A percentile compares a stretch with the other conserved stretches of the same genome.
Conservation (phyloP, 2,797 vertebrate species). For the Gorsachius magnificus region DNA sequence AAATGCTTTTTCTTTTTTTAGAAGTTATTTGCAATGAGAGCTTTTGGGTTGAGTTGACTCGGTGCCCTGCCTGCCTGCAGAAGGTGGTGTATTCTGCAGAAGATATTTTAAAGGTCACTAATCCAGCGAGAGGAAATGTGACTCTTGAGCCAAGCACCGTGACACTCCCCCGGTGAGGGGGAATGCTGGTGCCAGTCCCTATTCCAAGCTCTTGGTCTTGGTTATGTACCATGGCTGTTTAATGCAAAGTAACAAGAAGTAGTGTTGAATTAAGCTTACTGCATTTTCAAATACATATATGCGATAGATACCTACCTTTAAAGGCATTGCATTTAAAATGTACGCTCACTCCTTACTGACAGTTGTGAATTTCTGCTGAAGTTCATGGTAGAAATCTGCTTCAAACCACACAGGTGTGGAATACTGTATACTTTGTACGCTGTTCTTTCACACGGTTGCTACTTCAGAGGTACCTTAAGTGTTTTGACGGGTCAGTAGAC, state of each 20-base stretch:
- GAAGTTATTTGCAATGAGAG: neutral
- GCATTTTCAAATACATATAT: rapidly evolving
- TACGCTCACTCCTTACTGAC: neutral
- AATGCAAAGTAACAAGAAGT: neutral
- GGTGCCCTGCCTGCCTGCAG: neutral
- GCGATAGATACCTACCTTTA: neutral
- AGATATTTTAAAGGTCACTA: neutral
- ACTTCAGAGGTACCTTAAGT: neutral
- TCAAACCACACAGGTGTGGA: neutral
- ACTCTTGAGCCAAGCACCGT: neutral
- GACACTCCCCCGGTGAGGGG: neutral
- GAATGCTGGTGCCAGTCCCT: neutral
- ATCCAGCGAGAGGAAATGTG: neutral
- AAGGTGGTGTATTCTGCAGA: neutral
- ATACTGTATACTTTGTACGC: neutral
- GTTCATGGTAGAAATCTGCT: neutral
- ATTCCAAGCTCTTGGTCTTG: neutral
- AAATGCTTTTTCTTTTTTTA: neutral
- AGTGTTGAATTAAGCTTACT: neutral
- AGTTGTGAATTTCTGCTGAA: neutral
- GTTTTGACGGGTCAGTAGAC: neutral
- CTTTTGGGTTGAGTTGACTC: neutral
- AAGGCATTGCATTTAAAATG: neutral
- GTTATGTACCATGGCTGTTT: neutral
- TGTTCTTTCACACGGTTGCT: neutral